Conservation (phyloP, 2,797 vertebrate species). For the Notoglanidium macrostoma region DNA sequence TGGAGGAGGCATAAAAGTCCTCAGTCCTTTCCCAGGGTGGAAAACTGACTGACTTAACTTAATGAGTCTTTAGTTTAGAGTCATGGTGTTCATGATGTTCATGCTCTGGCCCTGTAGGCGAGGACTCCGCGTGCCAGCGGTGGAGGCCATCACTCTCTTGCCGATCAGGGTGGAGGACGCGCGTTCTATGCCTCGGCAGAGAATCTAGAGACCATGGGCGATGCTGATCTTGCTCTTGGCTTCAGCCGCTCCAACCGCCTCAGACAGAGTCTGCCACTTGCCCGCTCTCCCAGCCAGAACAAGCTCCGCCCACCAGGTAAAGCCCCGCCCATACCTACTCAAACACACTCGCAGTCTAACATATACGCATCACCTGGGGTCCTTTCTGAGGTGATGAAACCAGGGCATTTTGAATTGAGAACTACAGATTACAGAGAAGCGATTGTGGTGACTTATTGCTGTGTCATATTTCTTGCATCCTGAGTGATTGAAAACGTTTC, state of each 20-base stretch:
- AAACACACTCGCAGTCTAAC: not conserved
- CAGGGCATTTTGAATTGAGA: not conserved
- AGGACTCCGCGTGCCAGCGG: constrained; percentile 71
- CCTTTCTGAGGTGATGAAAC: not conserved
- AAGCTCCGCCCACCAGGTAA: constrained; percentile 93
- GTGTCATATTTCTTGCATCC: not conserved
- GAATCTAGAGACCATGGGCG: constrained; percentile 94
- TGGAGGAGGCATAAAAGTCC: not conserved
- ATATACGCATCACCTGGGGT: not conserved
- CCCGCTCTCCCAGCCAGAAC: constrained; percentile 92
- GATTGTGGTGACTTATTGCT: not conserved
- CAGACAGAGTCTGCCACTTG: constrained; percentile 93
- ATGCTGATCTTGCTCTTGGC: constrained; percentile 88
- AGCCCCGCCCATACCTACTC: not conserved
- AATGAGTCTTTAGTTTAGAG: no score
- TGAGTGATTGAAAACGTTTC: not conserved
- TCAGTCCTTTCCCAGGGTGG: not conserved
- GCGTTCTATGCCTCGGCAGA: constrained; percentile 92
- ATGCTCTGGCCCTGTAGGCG: constrained; percentile 59
- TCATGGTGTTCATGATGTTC: not conserved
- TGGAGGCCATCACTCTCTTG: constrained; percentile 82
- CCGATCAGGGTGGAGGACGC: constrained; percentile 84
- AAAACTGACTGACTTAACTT: not conserved
- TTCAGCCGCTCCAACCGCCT: constrained; percentile 97
- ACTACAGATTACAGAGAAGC: not conserved